These are phyloP conservation scores for Malurus melanocephalus DNA, from an alignment of 2,113 vertebrate genomes.

Conservation along the genomic window DNA sequence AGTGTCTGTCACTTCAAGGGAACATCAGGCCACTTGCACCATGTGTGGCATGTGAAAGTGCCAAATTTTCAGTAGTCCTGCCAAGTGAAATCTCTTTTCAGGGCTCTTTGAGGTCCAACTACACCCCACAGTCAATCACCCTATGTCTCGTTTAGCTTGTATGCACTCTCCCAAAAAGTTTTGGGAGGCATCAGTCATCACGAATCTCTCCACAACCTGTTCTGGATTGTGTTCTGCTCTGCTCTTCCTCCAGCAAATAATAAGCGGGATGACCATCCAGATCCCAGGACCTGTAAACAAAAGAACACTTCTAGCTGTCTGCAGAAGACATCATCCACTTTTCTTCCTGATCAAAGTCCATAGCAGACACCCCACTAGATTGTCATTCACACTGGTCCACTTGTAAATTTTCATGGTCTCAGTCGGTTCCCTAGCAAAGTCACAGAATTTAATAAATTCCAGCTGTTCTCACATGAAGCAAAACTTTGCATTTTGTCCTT, in stretches of 20 bases:
- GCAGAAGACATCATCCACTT: neutral
- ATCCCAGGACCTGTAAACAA: neutral
- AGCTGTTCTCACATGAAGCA: neutral
- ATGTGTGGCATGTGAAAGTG: rapidly evolving
- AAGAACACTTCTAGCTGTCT: neutral
- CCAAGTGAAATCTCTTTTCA: neutral
- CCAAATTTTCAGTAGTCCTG: neutral
- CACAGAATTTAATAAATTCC: neutral
- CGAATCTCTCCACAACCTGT: too few species aligned
- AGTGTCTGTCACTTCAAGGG: neutral
- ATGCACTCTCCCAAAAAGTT: neutral
- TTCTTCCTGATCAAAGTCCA: neutral
- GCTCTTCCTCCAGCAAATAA: neutral
- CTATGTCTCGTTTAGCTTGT: rapidly evolving
- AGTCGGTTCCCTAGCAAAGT: neutral
- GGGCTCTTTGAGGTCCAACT: neutral
- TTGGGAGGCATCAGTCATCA: too few species aligned
- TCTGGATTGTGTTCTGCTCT: neutral
- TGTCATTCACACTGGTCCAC: neutral
- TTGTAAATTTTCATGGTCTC: neutral
- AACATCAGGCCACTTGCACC: rapidly evolving
- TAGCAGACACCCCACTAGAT: neutral
- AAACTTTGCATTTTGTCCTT: neutral
- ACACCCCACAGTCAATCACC: rapidly evolving
- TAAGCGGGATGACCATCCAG: too few species aligned